Conservation (phyloP, 1,140 invertebrate genomes). For the Metaphire vulgaris region DNA sequence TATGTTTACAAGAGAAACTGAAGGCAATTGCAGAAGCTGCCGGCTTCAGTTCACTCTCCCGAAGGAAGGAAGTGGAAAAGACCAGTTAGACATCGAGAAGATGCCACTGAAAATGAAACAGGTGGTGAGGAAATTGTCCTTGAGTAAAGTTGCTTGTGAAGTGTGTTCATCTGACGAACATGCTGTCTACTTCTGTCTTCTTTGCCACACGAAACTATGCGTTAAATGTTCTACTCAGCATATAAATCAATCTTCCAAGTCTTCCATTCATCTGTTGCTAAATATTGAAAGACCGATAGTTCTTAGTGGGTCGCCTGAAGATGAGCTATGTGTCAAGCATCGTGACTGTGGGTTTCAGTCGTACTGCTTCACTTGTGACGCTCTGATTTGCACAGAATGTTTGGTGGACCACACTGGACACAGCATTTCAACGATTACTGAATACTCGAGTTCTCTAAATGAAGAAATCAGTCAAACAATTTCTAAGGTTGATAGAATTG, state of each 20-base stretch:
- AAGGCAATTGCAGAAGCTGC: neutral
- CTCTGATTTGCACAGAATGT: neutral
- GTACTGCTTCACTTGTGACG: neutral
- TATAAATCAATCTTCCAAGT: neutral
- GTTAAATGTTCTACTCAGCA: neutral
- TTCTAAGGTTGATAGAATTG: neutral
- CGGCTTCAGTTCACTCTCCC: too few species aligned
- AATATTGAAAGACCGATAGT: neutral
- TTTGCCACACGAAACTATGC: neutral
- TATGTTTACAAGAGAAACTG: neutral
- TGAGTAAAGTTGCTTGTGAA: neutral
- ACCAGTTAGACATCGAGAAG: neutral
- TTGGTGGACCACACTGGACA: neutral
- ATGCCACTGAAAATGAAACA: neutral
- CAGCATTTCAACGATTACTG: neutral
- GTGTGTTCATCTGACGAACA: neutral
- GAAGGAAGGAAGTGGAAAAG: neutral
- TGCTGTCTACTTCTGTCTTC: neutral
- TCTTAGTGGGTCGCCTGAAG: neutral
- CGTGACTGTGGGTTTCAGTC: neutral
- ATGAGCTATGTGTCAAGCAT: neutral
- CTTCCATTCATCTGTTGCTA: neutral
- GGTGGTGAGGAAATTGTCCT: neutral
- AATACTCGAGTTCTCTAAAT: neutral
- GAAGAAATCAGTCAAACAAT: neutral